phyloP scores from a whole-genome alignment of 2,113 vertebrate species.

The Rhagologus leucostigma region DNA sequence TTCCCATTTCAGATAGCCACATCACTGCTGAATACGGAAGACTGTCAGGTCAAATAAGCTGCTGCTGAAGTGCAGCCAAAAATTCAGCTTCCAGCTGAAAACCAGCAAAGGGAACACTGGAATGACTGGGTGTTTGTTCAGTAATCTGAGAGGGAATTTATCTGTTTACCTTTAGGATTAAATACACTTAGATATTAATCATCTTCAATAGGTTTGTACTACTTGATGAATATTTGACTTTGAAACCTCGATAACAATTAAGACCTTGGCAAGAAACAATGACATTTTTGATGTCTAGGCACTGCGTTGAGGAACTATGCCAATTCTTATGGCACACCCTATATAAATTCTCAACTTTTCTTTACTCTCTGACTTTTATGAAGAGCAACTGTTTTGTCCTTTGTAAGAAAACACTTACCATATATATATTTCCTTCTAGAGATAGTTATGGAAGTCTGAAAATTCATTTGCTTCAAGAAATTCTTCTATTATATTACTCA shows the following conservation, averaged over 20 bases:
- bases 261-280: neutral
- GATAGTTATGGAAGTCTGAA: neutral
- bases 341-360: neutral
- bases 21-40: neutral
- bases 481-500: constrained; percentile 2
- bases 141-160: neutral
- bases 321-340: neutral
- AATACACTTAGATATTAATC: neutral
- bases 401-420: neutral
- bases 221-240: neutral
- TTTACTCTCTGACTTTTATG: neutral
- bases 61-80: neutral
- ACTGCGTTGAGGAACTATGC: neutral
- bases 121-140: neutral
- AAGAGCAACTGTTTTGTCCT: neutral
- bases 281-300: neutral
- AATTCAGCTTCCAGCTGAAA: neutral
- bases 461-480: constrained; percentile 11
- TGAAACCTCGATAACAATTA: neutral
- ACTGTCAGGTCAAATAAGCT: neutral
- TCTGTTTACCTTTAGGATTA: neutral
- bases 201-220: neutral
- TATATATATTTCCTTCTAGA: neutral
- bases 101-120: neutral
- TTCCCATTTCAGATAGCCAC: neutral